Evolutionary conservation across 2,888 invertebrate genomes (phyloP).

Genomic region (Synanthedon formicaeformis): DNA sequence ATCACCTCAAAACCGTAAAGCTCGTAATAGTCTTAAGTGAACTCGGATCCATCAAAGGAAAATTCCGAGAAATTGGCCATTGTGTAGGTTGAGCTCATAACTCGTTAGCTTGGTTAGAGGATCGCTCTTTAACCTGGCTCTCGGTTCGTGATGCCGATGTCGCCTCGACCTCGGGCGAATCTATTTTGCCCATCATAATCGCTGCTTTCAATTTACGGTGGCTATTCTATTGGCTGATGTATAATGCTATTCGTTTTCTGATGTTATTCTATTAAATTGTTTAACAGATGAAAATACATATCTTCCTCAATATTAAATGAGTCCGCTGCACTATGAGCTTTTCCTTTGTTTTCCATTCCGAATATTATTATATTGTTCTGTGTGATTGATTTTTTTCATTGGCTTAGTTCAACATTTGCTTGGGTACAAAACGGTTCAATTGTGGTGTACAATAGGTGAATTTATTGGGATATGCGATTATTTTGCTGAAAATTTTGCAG

Average conservation of each 20-base stretch:
- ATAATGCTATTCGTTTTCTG: constrained; percentile 21
- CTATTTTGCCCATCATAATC: constrained; percentile 65
- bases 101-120: constrained; percentile 41
- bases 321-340: too few species aligned
- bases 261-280: constrained; percentile 23
- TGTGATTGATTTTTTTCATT: too few species aligned
- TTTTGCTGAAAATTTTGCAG: too few species aligned
- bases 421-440: too few species aligned
- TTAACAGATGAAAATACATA: neutral
- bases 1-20: neutral
- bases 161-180: constrained; percentile 55
- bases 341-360: too few species aligned
- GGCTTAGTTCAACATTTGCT: too few species aligned
- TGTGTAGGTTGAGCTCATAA: constrained; percentile 57
- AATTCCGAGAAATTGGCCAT: constrained; percentile 63
- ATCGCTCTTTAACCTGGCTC: constrained; percentile 56
- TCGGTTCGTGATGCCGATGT: constrained; percentile 65
- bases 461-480: too few species aligned
- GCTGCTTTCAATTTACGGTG: constrained; percentile 63
- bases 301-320: too few species aligned
- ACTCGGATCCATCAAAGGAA: constrained; percentile 47
- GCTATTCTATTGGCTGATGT: constrained; percentile 47
- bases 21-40: constrained; percentile 21
- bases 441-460: too few species aligned
- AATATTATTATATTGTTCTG: too few species aligned